These are phyloP conservation scores for Drosophila prosaltans DNA, from an alignment of 1,140 invertebrate species.

Conservation along the genomic window DNA sequence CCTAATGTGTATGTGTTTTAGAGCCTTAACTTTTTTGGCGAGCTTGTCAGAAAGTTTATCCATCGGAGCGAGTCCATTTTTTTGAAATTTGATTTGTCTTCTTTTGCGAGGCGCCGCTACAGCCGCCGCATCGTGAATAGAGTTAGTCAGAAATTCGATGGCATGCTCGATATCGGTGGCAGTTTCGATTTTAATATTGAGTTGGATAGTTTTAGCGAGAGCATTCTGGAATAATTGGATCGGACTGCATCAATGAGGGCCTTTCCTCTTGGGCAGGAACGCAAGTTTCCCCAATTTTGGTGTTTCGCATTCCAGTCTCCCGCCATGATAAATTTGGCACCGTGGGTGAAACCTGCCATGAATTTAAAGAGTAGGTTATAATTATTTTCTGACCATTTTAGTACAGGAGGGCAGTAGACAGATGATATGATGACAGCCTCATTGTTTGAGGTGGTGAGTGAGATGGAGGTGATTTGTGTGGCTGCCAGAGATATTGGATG, in stretches of 20 bases:
- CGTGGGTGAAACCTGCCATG: not conserved
- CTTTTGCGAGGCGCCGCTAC: not conserved
- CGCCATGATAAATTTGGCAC: not conserved
- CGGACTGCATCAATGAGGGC: not conserved
- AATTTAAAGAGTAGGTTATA: not conserved
- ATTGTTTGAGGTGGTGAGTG: not conserved
- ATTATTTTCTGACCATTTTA: not conserved
- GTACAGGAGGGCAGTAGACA: not conserved
- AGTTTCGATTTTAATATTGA: constrained; percentile 10
- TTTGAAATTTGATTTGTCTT: not conserved
- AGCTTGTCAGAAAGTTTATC: not conserved
- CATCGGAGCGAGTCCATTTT: not conserved
- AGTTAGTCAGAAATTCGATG: not conserved
- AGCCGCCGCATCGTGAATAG: not conserved
- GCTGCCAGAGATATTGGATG: not conserved
- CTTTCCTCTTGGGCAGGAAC: not conserved
- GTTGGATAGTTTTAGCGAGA: not conserved
- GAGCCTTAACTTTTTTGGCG: no score
- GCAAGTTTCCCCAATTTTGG: constrained; percentile 8
- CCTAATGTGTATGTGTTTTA: no score
- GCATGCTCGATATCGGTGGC: constrained; percentile 16
- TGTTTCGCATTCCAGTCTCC: constrained; percentile 34
- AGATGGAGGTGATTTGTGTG: no score
- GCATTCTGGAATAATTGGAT: not conserved
- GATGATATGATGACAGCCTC: not conserved